Evolutionary conservation across 2,113 vertebrate genomes (phyloP), one percentile per base, ranked within the genome.

Genomic region (Aptenodytes patagonicus): DNA sequence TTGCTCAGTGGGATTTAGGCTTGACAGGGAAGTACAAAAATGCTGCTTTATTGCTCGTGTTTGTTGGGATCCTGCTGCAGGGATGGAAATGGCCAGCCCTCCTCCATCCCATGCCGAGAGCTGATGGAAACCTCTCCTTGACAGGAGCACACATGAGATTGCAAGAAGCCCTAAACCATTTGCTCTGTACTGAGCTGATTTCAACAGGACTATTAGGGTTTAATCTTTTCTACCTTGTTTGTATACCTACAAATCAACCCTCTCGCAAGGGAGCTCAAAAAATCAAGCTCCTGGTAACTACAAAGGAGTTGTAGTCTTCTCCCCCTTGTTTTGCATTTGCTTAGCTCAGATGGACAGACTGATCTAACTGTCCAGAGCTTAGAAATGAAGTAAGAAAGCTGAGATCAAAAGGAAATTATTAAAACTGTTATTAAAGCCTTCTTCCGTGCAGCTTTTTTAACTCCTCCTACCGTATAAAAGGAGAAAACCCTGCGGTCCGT

Each of bases 401-500:
- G 42, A 83, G 20, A 44, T 46, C 7, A 13, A 46, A 83, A 21
- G n/a, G 40, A 77, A 58, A 38, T 10, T 2, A 34, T 29, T 36
- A 17, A 51, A 69, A 38, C 24, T 54, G 8, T 28, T 65, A 60
- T 28, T 12, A 64, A 80, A 87, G 17, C 40, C 11, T 28, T 34
- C 11, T 54, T 36, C 22, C 0, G 0, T 17, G 36, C 36, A 78
- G 38, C 40, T 40, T 52, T 34, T 44, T 44, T 2, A 73, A 18
- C 26, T 49, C 31, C 29, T 87, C 34, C 6, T 13, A 14, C 9
- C 4, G 1, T 5, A n/a, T 1, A 3, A 38, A 55, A 77, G n/a
- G 36, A 32, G 29, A 26, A n/a, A 82, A 61, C 2, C 19, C 34
- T 0, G 2, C 1, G 4, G 44, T 24, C 29, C 3, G 0, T 3